Base-by-base conservation (phyloP, 2,797 vertebrate genomes). In the Lutra lutra region DNA sequence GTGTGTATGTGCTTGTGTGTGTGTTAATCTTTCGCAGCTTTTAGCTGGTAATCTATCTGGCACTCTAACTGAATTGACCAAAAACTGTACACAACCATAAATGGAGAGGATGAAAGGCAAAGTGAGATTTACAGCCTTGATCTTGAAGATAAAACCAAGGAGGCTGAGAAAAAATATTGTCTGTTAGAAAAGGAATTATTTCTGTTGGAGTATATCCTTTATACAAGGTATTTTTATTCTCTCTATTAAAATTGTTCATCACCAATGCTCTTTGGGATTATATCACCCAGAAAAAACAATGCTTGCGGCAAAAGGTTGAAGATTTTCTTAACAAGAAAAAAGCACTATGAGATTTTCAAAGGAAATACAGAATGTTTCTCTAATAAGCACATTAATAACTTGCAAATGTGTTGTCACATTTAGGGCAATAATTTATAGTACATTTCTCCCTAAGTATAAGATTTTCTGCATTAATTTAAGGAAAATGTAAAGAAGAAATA, bases 351-450 rank as follows among this genome's bases (percentile, higher is more conserved):
- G 20, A 82, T 66, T 97, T 97, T 97, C 89, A 97, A 95, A 96
- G 70, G 51, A 95, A 97, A 93, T 92, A 78, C n/a, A 93, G 17
- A 84, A 60, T 94, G 62, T 77, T 97, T 91, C 60, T 78, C 83
- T 97, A 95, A 95, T 96, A 95, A 97, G 66, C 10, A 12, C 75
- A 97, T 96, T 97, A 96, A 97, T 97, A 97, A 94, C 62, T 94
- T 98, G 77, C 48, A 97, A 97, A 95, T 97, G 48, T 94, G 68
- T 95, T 97, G 91, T 97, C 87, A 97, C 62, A 95, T 95, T 97
- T 92, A 97, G 54, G 89, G 80, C 89, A 97, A 96, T 35, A 96
- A 94, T 95, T 96, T 97, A 91, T 86, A 96, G 38, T 70, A 73
- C 23, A 89, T 96, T 95, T 97, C 73, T 85, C 10, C 43, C 60